Percentiles rank a stretch among this genome's conserved stretches.
phyloP scores from a whole-genome alignment of 1,140 invertebrate species.

The Rhynchophorus ferrugineus region DNA sequence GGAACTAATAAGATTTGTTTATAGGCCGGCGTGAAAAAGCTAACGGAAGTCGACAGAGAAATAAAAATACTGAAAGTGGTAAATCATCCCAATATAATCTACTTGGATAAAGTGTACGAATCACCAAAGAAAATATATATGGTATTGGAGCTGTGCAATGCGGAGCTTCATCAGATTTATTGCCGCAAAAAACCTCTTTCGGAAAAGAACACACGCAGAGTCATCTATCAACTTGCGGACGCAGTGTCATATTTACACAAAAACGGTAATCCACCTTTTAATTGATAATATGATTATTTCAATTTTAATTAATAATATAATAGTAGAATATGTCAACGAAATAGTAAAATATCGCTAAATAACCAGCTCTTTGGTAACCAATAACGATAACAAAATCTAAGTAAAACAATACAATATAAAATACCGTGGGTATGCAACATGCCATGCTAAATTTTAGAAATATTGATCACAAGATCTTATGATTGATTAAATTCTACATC shows the following conservation, averaged over 20 bases:
- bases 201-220: constrained; percentile 41
- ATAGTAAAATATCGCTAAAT: too few relatives aligned
- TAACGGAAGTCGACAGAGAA: constrained; percentile 43
- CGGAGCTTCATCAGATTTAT: constrained; percentile 42
- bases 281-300: too few relatives aligned
- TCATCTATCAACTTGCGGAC: constrained; percentile 43
- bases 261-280: constrained; percentile 39
- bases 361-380: too few relatives aligned
- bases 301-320: too few relatives aligned
- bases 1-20: neutral
- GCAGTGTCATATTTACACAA: constrained; percentile 50
- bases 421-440: too few relatives aligned
- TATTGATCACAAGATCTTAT: too few relatives aligned
- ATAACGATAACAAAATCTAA: too few relatives aligned
- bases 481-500: too few relatives aligned
- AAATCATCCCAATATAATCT: constrained; percentile 48
- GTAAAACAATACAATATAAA: too few relatives aligned
- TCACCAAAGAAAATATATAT: constrained; percentile 43
- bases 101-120: constrained; percentile 47
- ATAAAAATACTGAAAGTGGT: constrained; percentile 49
- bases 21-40: constrained; percentile 31
- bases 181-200: constrained; percentile 36
- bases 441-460: too few relatives aligned
- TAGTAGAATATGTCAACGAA: too few relatives aligned
- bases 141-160: constrained; percentile 46